phyloP scores from a whole-genome alignment of 2,797 vertebrate species.

The Lithobates pipiens region DNA sequence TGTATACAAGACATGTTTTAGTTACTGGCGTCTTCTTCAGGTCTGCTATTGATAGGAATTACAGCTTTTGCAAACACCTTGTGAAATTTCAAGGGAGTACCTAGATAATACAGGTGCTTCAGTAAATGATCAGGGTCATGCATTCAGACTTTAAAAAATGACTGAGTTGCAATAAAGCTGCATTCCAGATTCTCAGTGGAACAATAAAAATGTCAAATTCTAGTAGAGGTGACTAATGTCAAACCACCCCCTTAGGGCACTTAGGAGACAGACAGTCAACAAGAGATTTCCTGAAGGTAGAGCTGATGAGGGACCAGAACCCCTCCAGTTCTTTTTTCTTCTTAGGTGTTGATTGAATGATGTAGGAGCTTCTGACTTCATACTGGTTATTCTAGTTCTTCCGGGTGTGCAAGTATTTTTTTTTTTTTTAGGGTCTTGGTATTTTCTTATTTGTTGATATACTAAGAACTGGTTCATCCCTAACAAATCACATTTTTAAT shows the following conservation, averaged over 20 bases:
- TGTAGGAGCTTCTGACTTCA: conserved; percentile 2
- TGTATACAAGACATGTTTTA: conserved; percentile 17
- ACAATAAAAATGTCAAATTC: conserved; percentile 56
- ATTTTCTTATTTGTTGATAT: conserved; percentile 39
- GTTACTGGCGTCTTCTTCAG: conserved; percentile 20
- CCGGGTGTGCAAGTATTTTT: conserved; percentile 15
- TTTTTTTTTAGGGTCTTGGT: conserved; percentile 34
- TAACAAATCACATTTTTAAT: neutral
- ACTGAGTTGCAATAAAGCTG: conserved; percentile 47
- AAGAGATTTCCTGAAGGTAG: conserved; percentile 55
- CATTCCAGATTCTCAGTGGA: conserved; percentile 43
- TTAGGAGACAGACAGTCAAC: conserved; percentile 56
- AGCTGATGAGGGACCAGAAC: conserved; percentile 51
- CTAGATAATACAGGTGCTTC: conserved; percentile 46
- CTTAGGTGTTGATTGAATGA: conserved; percentile 52
- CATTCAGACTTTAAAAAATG: conserved; percentile 35
- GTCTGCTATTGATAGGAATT: conserved; percentile 35
- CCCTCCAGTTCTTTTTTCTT: conserved; percentile 31
- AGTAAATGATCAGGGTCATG: conserved; percentile 50
- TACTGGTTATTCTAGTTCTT: conserved; percentile 49
- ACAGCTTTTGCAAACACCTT: conserved; percentile 30
- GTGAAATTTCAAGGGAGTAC: conserved; percentile 9
- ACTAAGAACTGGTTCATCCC: conserved; percentile 18
- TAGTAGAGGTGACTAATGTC: conserved; percentile 51
- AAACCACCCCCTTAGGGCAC: conserved; percentile 49